Evolutionary conservation across 2,113 vertebrate species (phyloP).

Genomic region (Sinocyclocheilus anophthalmus): DNA sequence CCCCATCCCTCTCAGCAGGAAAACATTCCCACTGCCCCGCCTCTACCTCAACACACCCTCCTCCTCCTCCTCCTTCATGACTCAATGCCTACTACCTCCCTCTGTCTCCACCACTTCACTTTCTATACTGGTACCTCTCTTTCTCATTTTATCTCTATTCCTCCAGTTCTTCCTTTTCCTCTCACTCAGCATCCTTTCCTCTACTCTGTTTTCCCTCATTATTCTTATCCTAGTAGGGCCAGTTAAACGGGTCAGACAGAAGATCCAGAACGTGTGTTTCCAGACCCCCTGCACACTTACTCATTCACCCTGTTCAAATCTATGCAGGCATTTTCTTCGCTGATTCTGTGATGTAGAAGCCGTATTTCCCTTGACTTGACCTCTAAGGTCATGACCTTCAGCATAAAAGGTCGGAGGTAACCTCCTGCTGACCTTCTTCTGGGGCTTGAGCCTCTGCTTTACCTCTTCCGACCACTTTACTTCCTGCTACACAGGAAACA

Average conservation of each 20-base stretch:
- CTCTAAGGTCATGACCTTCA: conserved; percentile 11
- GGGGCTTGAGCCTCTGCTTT: conserved; percentile 17
- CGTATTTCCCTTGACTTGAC: background rate
- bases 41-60: conserved; percentile 44
- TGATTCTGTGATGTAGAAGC: conserved; percentile 6
- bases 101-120: conserved; percentile 61
- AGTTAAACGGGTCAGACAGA: conserved; percentile 8
- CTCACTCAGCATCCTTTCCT: conserved; percentile 1
- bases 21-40: conserved; percentile 61
- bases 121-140: conserved; percentile 56
- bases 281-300: background rate
- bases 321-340: background rate
- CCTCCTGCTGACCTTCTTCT: conserved; percentile 42
- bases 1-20: conserved; percentile 62
- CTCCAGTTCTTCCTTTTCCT: conserved; percentile 58
- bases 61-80: conserved; percentile 44
- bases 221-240: conserved; percentile 30
- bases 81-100: conserved; percentile 54
- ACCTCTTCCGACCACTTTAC: conserved; percentile 31
- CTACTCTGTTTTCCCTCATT: conserved; percentile 54
- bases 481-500: conserved; percentile 57
- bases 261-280: conserved; percentile 3
- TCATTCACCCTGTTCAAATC: background rate
- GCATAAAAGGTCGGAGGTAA: conserved; percentile 16
- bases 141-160: conserved; percentile 24